Evolutionary conservation across 2,888 invertebrate species (phyloP).

Genomic region (Drosophila leonis): DNA sequence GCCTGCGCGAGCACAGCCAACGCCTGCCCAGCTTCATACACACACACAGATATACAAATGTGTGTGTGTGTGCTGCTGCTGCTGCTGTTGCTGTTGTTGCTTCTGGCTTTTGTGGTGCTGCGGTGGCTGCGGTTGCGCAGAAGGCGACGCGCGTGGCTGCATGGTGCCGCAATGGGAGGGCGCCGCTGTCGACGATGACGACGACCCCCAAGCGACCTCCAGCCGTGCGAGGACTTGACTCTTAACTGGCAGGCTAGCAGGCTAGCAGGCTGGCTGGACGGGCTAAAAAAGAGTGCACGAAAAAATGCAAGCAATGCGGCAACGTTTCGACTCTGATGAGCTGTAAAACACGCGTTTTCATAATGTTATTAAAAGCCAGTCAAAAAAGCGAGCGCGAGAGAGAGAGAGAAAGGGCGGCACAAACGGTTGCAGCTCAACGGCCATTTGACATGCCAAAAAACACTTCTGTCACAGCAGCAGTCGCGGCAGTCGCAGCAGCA

Average conservation of each 20-base stretch:
- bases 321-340: conserved; percentile 67
- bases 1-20: conserved; percentile 43
- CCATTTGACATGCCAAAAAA: conserved; percentile 81
- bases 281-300: conserved; percentile 55
- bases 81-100: conserved; percentile 31
- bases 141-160: conserved; percentile 83
- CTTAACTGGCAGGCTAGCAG: conserved; percentile 56
- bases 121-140: conserved; percentile 76
- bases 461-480: conserved; percentile 78
- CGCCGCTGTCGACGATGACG: conserved; percentile 70
- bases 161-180: conserved; percentile 85
- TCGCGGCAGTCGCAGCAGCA: conserved; percentile 18
- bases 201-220: conserved; percentile 71
- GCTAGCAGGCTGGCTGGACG: conserved; percentile 5
- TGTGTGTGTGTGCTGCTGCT: not conserved
- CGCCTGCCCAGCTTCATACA: conserved; percentile 34
- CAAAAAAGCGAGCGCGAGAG: conserved; percentile 8
- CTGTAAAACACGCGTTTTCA: conserved; percentile 80
- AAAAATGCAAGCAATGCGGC: conserved; percentile 58
- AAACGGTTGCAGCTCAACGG: conserved; percentile 54
- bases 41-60: not conserved
- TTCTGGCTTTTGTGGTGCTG: conserved; percentile 65
- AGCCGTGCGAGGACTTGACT: conserved; percentile 77
- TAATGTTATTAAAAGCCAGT: conserved; percentile 73
- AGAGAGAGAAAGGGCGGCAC: conserved; percentile 13